Conservation (phyloP, 2,113 vertebrate genomes). For the Lepisosteus oculatus region DNA sequence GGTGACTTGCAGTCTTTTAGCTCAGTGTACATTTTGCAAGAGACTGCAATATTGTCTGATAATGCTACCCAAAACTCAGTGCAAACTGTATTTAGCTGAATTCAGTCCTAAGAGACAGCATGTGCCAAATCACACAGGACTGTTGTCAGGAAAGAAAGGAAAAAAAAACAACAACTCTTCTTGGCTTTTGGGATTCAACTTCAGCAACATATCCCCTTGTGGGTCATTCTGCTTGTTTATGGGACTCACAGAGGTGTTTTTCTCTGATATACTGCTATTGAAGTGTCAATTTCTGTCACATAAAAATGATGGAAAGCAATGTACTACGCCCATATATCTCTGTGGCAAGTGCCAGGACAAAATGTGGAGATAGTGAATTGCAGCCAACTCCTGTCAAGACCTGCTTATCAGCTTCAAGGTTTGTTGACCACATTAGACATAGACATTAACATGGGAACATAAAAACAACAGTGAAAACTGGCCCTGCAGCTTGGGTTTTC, state of each 20-base stretch:
- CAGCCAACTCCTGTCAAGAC: too few relatives aligned
- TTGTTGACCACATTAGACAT: neutral
- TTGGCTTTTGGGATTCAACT: too few relatives aligned
- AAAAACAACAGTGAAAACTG: neutral
- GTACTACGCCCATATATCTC: conserved; percentile 7
- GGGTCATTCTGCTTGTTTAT: conserved; percentile 11
- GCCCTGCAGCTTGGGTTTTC: neutral
- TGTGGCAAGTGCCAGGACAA: neutral
- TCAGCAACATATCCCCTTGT: too few relatives aligned
- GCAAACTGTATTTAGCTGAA: too few relatives aligned
- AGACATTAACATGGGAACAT: neutral
- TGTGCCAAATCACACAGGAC: too few relatives aligned
- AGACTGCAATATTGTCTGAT: too few relatives aligned
- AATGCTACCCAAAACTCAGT: too few relatives aligned
- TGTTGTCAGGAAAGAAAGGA: too few relatives aligned
- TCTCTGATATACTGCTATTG: conserved; percentile 34
- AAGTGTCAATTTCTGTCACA: conserved; percentile 41
- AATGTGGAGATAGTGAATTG: neutral
- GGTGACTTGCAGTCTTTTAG: too few relatives aligned
- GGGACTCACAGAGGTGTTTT: conserved; percentile 13
- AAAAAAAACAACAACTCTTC: too few relatives aligned
- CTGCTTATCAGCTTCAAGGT: neutral
- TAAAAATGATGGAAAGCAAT: conserved; percentile 33
- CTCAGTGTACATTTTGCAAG: too few relatives aligned
- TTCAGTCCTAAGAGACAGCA: too few relatives aligned